phyloP scores from a whole-genome alignment of 2,888 invertebrate genomes.

The Cataglyphis altisquamis region DNA sequence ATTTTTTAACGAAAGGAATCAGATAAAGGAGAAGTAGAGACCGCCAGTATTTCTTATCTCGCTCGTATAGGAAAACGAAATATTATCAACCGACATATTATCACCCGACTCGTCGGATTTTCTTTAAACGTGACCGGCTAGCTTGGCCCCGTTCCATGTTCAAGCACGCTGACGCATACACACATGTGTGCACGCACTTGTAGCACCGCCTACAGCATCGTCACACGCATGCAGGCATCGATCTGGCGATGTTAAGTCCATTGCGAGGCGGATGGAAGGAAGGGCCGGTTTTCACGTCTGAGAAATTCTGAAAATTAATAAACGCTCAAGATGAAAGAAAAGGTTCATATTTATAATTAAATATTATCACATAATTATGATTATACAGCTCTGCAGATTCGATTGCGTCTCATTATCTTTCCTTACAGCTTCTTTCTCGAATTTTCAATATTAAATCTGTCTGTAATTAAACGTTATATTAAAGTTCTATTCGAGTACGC shows the following conservation, averaged over 20 bases:
- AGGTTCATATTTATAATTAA: not conserved
- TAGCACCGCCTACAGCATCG: conserved; percentile 26
- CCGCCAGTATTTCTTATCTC: not conserved
- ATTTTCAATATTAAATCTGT: not conserved
- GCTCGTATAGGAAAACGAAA: not conserved
- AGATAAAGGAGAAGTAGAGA: not conserved
- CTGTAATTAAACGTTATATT: not conserved
- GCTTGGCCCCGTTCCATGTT: conserved; percentile 61
- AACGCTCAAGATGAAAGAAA: not conserved
- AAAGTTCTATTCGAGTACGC: not conserved
- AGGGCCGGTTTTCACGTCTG: not conserved
- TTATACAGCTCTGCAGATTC: not conserved
- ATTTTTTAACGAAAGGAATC: not conserved
- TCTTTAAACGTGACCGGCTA: conserved; percentile 53
- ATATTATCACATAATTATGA: not conserved
- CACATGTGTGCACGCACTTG: conserved; percentile 21
- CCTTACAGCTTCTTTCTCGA: not conserved
- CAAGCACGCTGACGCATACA: conserved; percentile 6
- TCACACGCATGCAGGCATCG: conserved; percentile 44
- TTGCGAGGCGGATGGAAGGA: not conserved
- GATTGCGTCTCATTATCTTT: not conserved
- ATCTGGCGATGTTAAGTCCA: conserved; percentile 20
- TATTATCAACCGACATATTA: conserved; percentile 42
- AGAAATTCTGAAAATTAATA: conserved; percentile 20
- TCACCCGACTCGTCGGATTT: conserved; percentile 50